These are phyloP conservation scores for Indicator maculatus DNA, from an alignment of 2,113 vertebrate genomes.

Conservation along the genomic window DNA sequence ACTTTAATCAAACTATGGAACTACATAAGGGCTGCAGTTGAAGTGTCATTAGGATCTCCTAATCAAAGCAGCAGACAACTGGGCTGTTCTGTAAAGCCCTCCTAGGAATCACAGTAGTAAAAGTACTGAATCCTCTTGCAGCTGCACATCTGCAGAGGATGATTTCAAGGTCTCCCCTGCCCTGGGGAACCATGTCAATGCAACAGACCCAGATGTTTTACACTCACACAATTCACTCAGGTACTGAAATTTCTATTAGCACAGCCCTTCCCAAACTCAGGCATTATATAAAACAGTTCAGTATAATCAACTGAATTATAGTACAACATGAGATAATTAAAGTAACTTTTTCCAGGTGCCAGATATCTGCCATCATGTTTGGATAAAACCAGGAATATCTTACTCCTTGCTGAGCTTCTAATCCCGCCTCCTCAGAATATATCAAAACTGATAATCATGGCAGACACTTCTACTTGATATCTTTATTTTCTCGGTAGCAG, in stretches of 20 bases:
- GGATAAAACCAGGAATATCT: background rate
- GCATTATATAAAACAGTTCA: background rate
- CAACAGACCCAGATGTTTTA: background rate
- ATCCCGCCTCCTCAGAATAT: slow-evolving; percentile 53
- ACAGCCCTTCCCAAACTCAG: background rate
- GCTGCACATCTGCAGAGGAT: background rate
- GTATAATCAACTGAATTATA: background rate
- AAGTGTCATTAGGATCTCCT: background rate
- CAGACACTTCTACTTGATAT: slow-evolving; percentile 35
- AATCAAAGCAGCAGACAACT: background rate
- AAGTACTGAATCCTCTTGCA: background rate
- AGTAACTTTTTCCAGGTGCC: slow-evolving; percentile 49
- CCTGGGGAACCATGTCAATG: background rate
- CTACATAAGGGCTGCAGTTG: background rate
- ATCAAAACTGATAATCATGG: slow-evolving; percentile 30
- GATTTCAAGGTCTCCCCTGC: background rate
- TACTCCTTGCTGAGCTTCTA: slow-evolving; percentile 32
- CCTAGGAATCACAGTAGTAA: background rate
- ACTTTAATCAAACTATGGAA: background rate
- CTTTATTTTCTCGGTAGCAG: slow-evolving; percentile 40
- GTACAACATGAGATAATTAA: background rate
- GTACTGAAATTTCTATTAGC: background rate
- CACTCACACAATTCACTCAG: background rate
- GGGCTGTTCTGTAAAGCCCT: background rate
- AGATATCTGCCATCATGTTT: slow-evolving; percentile 38